A percentile compares a stretch with the other conserved stretches of the same genome.
phyloP scores from a whole-genome alignment of 2,113 vertebrate genomes.

The Solea senegalensis region DNA sequence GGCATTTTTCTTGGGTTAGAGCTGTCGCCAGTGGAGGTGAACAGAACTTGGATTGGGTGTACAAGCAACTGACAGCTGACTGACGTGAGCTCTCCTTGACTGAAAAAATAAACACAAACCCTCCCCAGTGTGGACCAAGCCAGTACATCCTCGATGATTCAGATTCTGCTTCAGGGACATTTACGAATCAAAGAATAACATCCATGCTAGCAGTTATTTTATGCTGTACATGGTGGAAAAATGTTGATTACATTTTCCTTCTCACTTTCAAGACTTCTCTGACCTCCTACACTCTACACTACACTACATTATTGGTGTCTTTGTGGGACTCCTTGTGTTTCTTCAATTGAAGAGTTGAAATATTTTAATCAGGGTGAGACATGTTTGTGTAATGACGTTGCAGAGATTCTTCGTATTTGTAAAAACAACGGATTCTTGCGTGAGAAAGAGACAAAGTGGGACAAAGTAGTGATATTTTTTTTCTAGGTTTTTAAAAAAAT shows the following conservation, averaged over 20 bases:
- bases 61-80: conserved; percentile 6
- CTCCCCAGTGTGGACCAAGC: background rate
- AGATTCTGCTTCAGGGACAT: background rate
- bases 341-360: no score
- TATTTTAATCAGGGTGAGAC: no score
- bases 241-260: background rate
- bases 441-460: no score
- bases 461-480: no score
- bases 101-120: conserved; percentile 33
- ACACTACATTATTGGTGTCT: no score
- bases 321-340: no score
- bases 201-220: background rate
- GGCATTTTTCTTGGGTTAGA: conserved; percentile 9
- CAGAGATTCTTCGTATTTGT: no score
- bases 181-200: background rate
- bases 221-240: background rate
- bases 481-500: no score
- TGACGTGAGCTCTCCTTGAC: conserved; percentile 22
- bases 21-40: conserved; percentile 3
- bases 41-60: conserved; percentile 13
- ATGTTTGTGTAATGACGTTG: no score
- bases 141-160: background rate
- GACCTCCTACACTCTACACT: no score
- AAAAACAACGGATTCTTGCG: no score
- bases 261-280: background rate